Evolutionary conservation across 2,113 vertebrate species (phyloP).

Genomic region (Atlantisia rogersi): DNA sequence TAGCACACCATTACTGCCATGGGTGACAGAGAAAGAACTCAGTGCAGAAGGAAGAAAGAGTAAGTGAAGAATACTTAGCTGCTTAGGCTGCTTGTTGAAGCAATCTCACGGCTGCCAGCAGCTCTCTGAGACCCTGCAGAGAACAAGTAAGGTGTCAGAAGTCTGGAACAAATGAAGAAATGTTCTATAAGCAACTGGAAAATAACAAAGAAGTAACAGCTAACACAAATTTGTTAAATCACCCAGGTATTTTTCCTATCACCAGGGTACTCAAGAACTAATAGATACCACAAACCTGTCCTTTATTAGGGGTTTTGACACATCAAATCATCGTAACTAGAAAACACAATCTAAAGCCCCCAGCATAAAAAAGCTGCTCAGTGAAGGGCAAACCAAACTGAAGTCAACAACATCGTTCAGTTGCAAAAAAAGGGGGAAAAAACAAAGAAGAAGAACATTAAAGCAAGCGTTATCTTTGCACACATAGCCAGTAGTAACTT

Average conservation of each 20-base stretch:
- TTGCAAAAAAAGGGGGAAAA: background rate
- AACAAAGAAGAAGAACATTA: background rate
- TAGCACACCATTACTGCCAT: background rate
- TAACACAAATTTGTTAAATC: background rate
- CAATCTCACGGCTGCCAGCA: background rate
- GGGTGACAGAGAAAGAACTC: background rate
- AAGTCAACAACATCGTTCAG: background rate
- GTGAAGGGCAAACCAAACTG: background rate
- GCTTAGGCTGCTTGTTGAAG: background rate
- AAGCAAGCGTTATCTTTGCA: background rate
- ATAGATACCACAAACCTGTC: background rate
- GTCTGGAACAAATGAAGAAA: background rate
- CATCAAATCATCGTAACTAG: background rate
- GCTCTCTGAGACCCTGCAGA: background rate
- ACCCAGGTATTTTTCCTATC: background rate
- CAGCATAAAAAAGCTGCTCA: background rate
- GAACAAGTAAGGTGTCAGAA: background rate
- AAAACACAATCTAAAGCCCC: background rate
- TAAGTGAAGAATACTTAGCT: background rate
- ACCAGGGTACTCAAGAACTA: background rate
- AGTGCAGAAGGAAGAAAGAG: background rate
- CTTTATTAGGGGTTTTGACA: background rate
- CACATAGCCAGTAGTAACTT: background rate
- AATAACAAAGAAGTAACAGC: background rate
- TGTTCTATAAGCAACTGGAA: background rate